Percentiles rank a stretch among this genome's conserved stretches.
Conservation (phyloP, 1,140 invertebrate genomes). For the Euwallacea similis region DNA sequence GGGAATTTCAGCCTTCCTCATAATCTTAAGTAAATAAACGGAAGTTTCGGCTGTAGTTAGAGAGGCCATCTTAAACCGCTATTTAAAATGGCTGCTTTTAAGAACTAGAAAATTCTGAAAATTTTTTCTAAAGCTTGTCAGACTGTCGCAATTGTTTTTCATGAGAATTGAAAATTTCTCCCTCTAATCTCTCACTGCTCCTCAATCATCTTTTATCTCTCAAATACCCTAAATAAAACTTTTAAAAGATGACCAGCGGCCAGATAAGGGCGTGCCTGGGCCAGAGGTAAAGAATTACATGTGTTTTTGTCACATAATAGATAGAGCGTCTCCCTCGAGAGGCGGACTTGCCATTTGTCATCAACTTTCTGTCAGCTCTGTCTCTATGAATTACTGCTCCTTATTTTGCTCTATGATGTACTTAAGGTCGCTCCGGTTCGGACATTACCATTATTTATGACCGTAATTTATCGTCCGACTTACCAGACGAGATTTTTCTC, state of each 20-base stretch:
- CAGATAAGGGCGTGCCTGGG: slow-evolving; percentile 28
- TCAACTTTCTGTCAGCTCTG: slow-evolving; percentile 35
- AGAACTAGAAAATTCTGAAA: no score
- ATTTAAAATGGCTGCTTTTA: no score
- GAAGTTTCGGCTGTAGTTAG: no score
- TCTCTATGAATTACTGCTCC: slow-evolving; percentile 36
- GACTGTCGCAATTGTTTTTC: no score
- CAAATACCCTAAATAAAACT: neutral
- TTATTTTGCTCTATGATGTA: slow-evolving; percentile 33
- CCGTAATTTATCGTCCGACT: slow-evolving; percentile 26
- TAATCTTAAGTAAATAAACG: no score
- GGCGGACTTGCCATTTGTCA: slow-evolving; percentile 22
- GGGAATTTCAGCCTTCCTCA: no score
- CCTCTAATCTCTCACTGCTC: no score
- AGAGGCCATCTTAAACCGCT: no score
- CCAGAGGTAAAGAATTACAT: slow-evolving; percentile 41
- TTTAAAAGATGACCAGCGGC: slow-evolving; percentile 21
- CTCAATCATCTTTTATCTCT: no score
- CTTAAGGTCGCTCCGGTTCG: slow-evolving; percentile 25
- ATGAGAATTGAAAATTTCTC: no score
- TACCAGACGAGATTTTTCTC: neutral
- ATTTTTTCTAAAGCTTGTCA: no score
- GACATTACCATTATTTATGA: slow-evolving; percentile 34
- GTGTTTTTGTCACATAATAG: slow-evolving; percentile 48
- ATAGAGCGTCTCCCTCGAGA: slow-evolving; percentile 41